Conservation (phyloP, 2,888 invertebrate species). For the Tetanocera ferruginea region DNA sequence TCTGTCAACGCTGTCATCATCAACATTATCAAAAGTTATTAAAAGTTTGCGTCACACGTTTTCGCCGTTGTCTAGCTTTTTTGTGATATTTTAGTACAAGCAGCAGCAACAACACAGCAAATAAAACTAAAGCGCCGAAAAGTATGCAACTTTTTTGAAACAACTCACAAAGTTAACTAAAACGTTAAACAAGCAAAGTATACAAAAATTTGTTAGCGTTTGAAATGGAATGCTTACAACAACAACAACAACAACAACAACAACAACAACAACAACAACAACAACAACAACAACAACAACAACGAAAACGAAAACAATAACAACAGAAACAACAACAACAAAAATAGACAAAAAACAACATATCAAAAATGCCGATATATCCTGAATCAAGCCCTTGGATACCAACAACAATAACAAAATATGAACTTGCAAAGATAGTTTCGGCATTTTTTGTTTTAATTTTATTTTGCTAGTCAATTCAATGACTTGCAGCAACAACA, state of each 20-base stretch:
- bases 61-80: neutral
- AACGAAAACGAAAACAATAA: neutral
- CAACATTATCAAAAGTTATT: no score
- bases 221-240: neutral
- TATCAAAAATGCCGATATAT: slow-evolving; percentile 32
- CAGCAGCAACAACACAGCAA: neutral
- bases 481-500: neutral
- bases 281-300: neutral
- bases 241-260: neutral
- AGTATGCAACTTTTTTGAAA: slow-evolving; percentile 30
- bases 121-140: slow-evolving; percentile 15
- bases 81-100: neutral
- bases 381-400: slow-evolving; percentile 31
- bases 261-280: neutral
- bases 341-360: neutral
- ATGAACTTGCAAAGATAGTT: neutral
- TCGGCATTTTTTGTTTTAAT: neutral
- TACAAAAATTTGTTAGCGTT: slow-evolving; percentile 9
- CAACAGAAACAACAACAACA: slow-evolving; percentile 6
- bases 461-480: neutral
- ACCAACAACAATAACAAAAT: slow-evolving; percentile 35
- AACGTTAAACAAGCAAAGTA: neutral
- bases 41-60: neutral
- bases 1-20: no score
- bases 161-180: slow-evolving; percentile 24